Evolutionary conservation across 2,888 invertebrate genomes (phyloP).

Genomic region (Ophioninae sp.): DNA sequence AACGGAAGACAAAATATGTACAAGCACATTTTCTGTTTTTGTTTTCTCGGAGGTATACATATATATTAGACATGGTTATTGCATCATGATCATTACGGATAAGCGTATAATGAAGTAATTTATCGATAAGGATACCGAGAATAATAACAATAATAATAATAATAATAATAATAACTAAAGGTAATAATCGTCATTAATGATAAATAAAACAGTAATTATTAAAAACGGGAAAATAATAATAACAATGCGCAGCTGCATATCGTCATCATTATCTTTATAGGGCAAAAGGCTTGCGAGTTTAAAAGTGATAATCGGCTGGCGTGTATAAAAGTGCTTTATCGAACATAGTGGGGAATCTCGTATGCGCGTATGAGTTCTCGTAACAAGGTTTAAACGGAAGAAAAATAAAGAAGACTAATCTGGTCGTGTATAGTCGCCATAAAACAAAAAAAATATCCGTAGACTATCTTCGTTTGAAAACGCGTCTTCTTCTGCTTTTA

Average conservation of each 20-base stretch:
- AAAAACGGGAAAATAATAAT: constrained; percentile 42
- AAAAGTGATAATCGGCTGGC: constrained; percentile 68
- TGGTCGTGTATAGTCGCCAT: constrained; percentile 46
- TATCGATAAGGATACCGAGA: constrained; percentile 62
- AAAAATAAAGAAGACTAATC: constrained; percentile 30
- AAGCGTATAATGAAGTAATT: constrained; percentile 62
- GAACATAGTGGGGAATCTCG: constrained; percentile 17
- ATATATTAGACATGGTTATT: constrained; percentile 62
- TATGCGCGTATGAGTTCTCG: constrained; percentile 18
- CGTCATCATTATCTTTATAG: constrained; percentile 63
- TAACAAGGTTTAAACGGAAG: background rate
- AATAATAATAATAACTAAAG: background rate
- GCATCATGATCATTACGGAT: constrained; percentile 62
- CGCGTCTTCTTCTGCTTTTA: constrained; percentile 16
- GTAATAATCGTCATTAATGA: constrained; percentile 59
- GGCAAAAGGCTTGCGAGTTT: constrained; percentile 66
- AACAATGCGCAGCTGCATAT: constrained; percentile 60
- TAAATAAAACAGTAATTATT: constrained; percentile 44
- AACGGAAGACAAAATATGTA: constrained; percentile 51
- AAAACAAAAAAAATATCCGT: constrained; percentile 39
- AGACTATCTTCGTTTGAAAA: constrained; percentile 30
- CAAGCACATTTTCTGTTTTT: constrained; percentile 55
- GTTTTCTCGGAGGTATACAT: constrained; percentile 59
- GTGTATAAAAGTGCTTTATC: constrained; percentile 69
- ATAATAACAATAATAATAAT: constrained; percentile 65